phyloP scores from a whole-genome alignment of 2,797 vertebrate species.

The Hoplostethus mediterraneus region DNA sequence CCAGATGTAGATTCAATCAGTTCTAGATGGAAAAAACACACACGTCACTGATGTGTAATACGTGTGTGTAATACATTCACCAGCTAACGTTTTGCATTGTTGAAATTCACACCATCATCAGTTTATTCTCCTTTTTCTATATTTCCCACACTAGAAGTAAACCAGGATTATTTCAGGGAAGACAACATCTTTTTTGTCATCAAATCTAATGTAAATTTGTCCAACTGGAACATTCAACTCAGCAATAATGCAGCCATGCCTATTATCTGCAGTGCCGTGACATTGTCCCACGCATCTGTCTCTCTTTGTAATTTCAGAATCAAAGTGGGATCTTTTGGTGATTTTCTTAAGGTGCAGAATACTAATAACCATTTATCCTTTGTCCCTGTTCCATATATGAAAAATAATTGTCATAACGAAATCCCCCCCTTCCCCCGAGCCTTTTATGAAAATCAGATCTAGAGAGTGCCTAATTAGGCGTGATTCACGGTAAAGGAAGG shows the following conservation, averaged over 20 bases:
- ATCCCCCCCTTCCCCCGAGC: slow-evolving; percentile 66
- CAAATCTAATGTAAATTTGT: slow-evolving; percentile 25
- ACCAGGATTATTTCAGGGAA: background rate
- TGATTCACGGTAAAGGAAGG: slow-evolving; percentile 86
- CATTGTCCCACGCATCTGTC: slow-evolving; percentile 19
- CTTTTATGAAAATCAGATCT: slow-evolving; percentile 86
- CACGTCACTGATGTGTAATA: background rate
- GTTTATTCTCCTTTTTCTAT: background rate
- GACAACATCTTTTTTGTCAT: slow-evolving; percentile 15
- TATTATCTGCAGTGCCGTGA: slow-evolving; percentile 17
- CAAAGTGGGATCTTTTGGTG: slow-evolving; percentile 61
- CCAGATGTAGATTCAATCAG: slow-evolving; percentile 41
- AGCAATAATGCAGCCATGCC: background rate
- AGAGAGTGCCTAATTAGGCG: slow-evolving; percentile 87
- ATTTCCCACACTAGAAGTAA: background rate
- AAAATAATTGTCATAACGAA: slow-evolving; percentile 84
- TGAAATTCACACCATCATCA: background rate
- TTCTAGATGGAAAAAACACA: slow-evolving; percentile 36
- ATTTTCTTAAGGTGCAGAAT: slow-evolving; percentile 73
- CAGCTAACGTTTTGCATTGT: background rate
- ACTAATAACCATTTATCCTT: slow-evolving; percentile 81
- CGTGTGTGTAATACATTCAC: background rate
- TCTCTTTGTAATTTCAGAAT: slow-evolving; percentile 64
- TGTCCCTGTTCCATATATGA: slow-evolving; percentile 79
- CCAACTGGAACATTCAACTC: slow-evolving; percentile 8